Evolutionary conservation across 2,797 vertebrate species (phyloP), one percentile per base, ranked within the genome.

Genomic region (Sorex maritimensis): DNA sequence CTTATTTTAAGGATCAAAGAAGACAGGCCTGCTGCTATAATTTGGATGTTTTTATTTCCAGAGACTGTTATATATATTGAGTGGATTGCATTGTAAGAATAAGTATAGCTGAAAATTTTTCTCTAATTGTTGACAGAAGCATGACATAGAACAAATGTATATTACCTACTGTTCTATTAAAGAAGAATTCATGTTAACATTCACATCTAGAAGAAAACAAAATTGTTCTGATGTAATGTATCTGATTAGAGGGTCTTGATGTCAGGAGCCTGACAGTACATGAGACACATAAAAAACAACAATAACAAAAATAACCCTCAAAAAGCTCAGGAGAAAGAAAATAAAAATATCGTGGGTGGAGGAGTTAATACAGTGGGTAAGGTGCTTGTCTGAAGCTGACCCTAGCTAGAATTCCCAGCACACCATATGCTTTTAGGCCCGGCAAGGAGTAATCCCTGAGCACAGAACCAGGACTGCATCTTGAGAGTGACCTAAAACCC

Each of bases 21-120:
- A 81, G 73, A 71, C 49, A 91, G 63, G 21, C 5, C n/a, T 71
- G 9, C 10, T 84, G n/a, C 65, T 92, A 0, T 79, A 49, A 67
- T 80, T 94, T 86, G 84, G 5, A 71, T 81, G 73, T 30, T 46
- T 44, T 44, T 21, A 26, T 96, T 88, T 93, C 78, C 52, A 88
- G 75, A 88, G 46, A 93, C 13, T 69, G 12, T 28, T 71, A 61
- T 84, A 3, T 86, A 77, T 81, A 81, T 28, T 77, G 44, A 86
- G 13, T 5, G 38, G 74, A 55, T 73, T 84, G 26, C 2, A 65
- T 89, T 92, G 34, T 89, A 85, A 38, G 86, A 84, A 80, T 73
- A 21, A 91, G 73, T 72, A 58, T 67, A 77, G 3, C 84, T 91
- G 30, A n/a, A 19, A 95, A 82, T 72, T 17, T 13, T 65, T 13